Evolutionary conservation across 2,113 vertebrate genomes (phyloP), one percentile per base, ranked within the genome.

Genomic region (Geococcyx californianus): DNA sequence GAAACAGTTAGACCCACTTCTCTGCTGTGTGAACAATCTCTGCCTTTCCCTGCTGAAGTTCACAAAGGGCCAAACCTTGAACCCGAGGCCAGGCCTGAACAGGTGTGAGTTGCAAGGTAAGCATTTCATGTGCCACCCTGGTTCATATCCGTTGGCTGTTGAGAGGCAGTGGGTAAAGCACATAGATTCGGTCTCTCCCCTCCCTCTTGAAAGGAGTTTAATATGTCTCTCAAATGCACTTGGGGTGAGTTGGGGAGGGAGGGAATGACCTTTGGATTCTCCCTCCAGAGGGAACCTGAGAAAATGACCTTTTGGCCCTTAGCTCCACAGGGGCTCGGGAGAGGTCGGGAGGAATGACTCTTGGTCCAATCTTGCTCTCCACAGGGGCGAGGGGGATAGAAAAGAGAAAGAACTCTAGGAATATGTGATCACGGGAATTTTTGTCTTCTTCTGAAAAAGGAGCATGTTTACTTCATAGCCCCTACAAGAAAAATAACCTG

Each of bases 251-350:
- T 78, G 83, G 82, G 62, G 87, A 72, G 86, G 91, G 63, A 95
- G 93, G 90, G 86, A 81, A 58, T 92, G 92, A 96, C 94, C 95
- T 96, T 97, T 95, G 95, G 93, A 97, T 96, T 87, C 95, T 94
- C 89, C 93, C 84, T 92, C 74, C 83, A 36, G 64, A 94, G 94
- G 73, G 93, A 97, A 90, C 94, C 95, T 98, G 97, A 97, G 97
- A 97, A 98, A 96, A 77, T 94, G 96, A 97, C 98, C 98, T 94
- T 94, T 91, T 96, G 66, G 82, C 96, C 97, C 91, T 84, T n/a
- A 75, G 68, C 97, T 95, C 95, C 13, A 21, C 87, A 5, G 96
- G 97, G 91, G 93, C 85, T 96, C 93, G 3, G 84, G 93, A 96
- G 89, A 97, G 96, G 97, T 96, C 95, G 33, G 74, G 95, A 95